Evolutionary conservation across 2,888 invertebrate species (phyloP).

Genomic region (Scaptomyza polygonia): DNA sequence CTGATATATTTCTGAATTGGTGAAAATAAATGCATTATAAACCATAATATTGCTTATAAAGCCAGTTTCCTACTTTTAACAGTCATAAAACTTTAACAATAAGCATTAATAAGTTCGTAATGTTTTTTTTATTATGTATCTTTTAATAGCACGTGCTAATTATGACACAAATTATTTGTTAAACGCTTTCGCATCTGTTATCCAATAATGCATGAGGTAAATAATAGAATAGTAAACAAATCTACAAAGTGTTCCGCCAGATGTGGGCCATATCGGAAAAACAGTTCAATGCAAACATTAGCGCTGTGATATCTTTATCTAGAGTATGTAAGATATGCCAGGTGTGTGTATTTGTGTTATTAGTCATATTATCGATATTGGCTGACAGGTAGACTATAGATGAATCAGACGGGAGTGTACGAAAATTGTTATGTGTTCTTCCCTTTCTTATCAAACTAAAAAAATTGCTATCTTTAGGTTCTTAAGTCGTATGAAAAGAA

Average conservation of each 20-base stretch:
- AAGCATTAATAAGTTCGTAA: no score
- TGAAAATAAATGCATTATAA: no score
- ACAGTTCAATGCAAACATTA: conserved; percentile 32
- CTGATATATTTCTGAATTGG: no score
- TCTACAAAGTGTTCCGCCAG: conserved; percentile 28
- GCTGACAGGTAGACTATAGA: conserved; percentile 22
- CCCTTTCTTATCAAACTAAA: conserved; percentile 31
- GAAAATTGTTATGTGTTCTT: no score
- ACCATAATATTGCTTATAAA: no score
- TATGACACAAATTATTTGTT: conserved; percentile 17
- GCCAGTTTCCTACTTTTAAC: no score
- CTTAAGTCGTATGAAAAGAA: no score
- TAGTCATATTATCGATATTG: conserved; percentile 29
- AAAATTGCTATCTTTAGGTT: conserved; percentile 18
- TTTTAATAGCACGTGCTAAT: conserved; percentile 15
- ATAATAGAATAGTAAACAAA: conserved; percentile 47
- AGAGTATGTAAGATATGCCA: conserved; percentile 21
- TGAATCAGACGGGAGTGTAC: conserved; percentile 31
- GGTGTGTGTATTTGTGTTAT: conserved; percentile 17
- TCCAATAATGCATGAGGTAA: conserved; percentile 12
- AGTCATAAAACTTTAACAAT: no score
- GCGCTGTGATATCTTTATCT: conserved; percentile 16
- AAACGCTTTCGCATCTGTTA: conserved; percentile 11
- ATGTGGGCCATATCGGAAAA: conserved; percentile 46
- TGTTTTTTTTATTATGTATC: conserved; percentile 8